Evolutionary conservation across 2,797 vertebrate genomes (phyloP).

Genomic region (Leptatherina wallacei): DNA sequence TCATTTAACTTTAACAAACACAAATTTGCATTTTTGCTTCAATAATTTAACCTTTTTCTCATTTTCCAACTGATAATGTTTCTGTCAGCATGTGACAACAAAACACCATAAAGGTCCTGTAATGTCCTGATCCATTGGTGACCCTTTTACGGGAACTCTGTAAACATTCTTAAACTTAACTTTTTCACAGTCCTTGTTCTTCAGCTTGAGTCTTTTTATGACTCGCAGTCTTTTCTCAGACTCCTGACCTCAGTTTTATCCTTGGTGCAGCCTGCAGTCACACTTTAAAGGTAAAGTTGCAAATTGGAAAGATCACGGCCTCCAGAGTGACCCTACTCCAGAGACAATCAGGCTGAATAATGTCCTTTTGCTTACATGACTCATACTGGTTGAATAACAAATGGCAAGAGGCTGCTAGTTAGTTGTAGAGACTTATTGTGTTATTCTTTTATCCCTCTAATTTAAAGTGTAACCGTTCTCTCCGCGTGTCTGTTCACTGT

Average conservation of each 20-base stretch:
- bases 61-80: not conserved
- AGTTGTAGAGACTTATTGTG: constrained; percentile 53
- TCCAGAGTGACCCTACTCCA: constrained; percentile 24
- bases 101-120: not conserved
- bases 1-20: too few relatives aligned
- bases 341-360: constrained; percentile 19
- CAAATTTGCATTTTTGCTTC: too few relatives aligned
- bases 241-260: constrained; percentile 17
- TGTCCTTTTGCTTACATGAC: constrained; percentile 19
- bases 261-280: constrained; percentile 18
- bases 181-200: not conserved
- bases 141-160: not conserved
- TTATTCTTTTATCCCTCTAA: constrained; percentile 71
- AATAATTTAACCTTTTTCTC: too few relatives aligned
- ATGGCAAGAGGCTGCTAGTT: constrained; percentile 52
- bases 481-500: constrained; percentile 58
- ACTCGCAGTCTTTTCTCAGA: constrained; percentile 16
- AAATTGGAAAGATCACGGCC: constrained; percentile 36
- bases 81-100: not conserved
- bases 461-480: constrained; percentile 60
- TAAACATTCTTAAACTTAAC: constrained; percentile 13
- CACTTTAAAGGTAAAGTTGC: constrained; percentile 39
- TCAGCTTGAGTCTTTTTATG: constrained; percentile 16
- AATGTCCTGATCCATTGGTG: constrained; percentile 4
- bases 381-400: constrained; percentile 36